Evolutionary conservation across 2,888 invertebrate species (phyloP).

Genomic region (Oligia fasciuncula): DNA sequence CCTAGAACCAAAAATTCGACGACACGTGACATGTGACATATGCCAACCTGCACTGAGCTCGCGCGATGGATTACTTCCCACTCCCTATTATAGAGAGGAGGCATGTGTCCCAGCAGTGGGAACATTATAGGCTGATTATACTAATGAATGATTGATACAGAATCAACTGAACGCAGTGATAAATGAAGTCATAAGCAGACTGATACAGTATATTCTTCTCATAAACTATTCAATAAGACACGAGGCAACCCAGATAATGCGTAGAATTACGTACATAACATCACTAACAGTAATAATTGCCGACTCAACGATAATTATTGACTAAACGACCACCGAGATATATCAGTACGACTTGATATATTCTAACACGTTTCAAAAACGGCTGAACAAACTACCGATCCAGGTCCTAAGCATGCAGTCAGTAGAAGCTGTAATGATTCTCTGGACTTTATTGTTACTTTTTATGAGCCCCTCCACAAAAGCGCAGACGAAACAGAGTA

Average conservation of each 20-base stretch:
- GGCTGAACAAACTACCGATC: slow-evolving; percentile 4
- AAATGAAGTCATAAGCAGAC: slow-evolving; percentile 39
- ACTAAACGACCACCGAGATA: slow-evolving; percentile 4
- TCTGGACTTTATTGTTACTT: slow-evolving; percentile 44
- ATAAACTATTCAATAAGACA: slow-evolving; percentile 36
- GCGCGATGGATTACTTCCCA: background rate
- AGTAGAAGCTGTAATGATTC: slow-evolving; percentile 31
- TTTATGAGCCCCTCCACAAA: slow-evolving; percentile 49
- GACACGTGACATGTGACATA: background rate
- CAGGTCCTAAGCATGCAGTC: slow-evolving; percentile 19
- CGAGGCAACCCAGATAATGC: slow-evolving; percentile 51
- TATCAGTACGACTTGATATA: background rate
- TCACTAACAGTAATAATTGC: slow-evolving; percentile 25
- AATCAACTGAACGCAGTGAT: slow-evolving; percentile 25
- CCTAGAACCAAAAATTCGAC: background rate
- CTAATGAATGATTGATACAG: slow-evolving; percentile 8
- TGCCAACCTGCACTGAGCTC: background rate
- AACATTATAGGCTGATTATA: background rate
- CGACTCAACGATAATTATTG: slow-evolving; percentile 16
- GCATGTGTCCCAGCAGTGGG: background rate
- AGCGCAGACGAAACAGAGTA: slow-evolving; percentile 27
- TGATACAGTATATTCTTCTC: slow-evolving; percentile 11
- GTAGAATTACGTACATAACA: slow-evolving; percentile 25
- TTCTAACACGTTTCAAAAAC: background rate
- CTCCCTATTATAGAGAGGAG: background rate